Base-by-base conservation (phyloP, 1,140 invertebrate genomes). In the Nymphalis io region DNA sequence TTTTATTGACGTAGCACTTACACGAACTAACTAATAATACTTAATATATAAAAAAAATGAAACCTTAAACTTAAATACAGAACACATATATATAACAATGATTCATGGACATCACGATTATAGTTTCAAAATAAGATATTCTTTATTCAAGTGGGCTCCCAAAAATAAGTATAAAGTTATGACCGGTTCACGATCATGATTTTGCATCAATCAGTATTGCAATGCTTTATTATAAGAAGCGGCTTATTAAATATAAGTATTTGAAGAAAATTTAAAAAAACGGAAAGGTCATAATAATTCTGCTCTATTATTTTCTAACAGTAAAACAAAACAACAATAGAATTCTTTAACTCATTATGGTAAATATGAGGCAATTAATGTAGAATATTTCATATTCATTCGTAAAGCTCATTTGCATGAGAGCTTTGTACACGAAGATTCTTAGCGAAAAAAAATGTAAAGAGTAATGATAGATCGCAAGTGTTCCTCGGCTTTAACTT, bases 311-410 rank as follows among this genome's bases (percentile, higher is more conserved):
- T 51, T 46, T n/a, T 27, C 18, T 44, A 58, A 63, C 44, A 70
- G 59, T 63, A 59, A 18, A 63, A 64, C 73, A 82, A 81, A 59
- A 66, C 64, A 65, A 78, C 72, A 84, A 83, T 78, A 60, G 69
- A 72, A 40, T 74, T 65, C 77, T 81, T 81, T 79, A 76, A 63
- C 73, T 62, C 72, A 67, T 74, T 44, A 67, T 76, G 75, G 69
- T 82, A 82, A 81, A 80, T 79, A 66, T 57, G 53, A 68, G 65
- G 69, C 60, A 81, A 85, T 82, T 79, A 81, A 82, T 61, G 71
- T 71, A 76, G 78, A 75, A 76, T 75, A 69, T 72, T 66, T 68
- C 58, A 74, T 73, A 78, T 76, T 77, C 72, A 75, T 62, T 75
- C 68, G 68, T 74, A 67, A 77, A 70, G 68, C 73, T 78, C 70